Evolutionary conservation across 2,113 vertebrate species (phyloP).

Genomic region (Hassar affinis): DNA sequence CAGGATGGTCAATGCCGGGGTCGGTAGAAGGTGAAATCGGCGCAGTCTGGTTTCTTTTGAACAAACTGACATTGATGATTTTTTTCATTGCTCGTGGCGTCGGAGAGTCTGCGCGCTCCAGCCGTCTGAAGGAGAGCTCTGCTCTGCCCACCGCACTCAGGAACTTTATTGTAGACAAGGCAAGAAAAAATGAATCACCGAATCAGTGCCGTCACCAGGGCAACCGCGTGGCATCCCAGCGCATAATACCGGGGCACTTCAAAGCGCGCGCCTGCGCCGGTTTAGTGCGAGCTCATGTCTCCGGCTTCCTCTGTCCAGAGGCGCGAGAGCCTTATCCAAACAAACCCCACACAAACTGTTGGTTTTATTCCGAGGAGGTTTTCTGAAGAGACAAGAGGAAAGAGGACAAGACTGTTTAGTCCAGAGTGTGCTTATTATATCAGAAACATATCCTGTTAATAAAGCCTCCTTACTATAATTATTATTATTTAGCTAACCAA

Average conservation of each 20-base stretch:
- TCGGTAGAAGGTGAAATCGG: conserved; percentile 24
- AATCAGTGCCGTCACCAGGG: conserved; percentile 81
- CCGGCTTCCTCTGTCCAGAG: conserved; percentile 19
- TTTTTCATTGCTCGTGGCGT: conserved; percentile 40
- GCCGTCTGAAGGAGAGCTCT: conserved; percentile 73
- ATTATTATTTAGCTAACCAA: neutral
- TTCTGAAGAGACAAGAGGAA: too few species aligned
- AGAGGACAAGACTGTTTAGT: conserved; percentile 2
- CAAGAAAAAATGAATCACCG: neutral
- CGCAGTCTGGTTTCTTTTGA: conserved; percentile 27
- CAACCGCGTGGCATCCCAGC: conserved; percentile 78
- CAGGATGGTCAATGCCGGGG: conserved; percentile 28
- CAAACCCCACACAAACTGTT: conserved; percentile 30
- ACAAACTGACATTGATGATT: conserved; percentile 34
- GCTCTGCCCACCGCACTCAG: conserved; percentile 69
- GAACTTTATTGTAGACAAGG: conserved; percentile 20
- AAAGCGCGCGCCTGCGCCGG: conserved; percentile 64
- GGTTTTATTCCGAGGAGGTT: conserved; percentile 18
- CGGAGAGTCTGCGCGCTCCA: conserved; percentile 55
- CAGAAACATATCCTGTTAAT: neutral
- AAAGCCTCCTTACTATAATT: neutral
- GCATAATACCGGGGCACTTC: conserved; percentile 82
- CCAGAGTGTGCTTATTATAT: neutral
- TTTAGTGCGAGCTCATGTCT: conserved; percentile 35
- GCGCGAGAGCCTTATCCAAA: conserved; percentile 40